Evolutionary conservation across 2,113 vertebrate genomes (phyloP), one percentile per base, ranked within the genome.

Genomic region (Dicerorhinus sumatrensis): DNA sequence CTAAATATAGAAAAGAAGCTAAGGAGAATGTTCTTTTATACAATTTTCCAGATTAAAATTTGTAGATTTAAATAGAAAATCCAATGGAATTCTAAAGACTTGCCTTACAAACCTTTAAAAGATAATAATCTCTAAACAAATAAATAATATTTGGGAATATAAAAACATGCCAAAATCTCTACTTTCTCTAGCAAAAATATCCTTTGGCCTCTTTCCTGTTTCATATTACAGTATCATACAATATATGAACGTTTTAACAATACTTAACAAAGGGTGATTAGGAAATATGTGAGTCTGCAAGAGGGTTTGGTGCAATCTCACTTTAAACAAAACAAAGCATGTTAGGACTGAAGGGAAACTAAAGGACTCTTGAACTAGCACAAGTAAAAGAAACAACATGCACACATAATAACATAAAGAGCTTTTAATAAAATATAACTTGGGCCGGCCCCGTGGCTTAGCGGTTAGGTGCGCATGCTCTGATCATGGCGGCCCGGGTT

Each of bases 121-220:
- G 92, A 96, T 96, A 93, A 80, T 80, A 70, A 98, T 98, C 96
- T 97, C 83, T 92, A 95, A 97, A 93, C 83, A 98, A 98, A 95
- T 73, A 97, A 93, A 91, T 89, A 96, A 76, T 63, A 98, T 96
- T 97, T 96, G 79, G 20, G 25, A 84, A 93, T 84, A 84, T 54
- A 93, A 92, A 98, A 97, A 87, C 46, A 90, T 75, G 63, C 85
- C 25, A 51, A 94, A 91, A n/a, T 83, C 67, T 92, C 81, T 48
- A 75, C 12, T 42, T 96, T 93, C 60, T 93, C 17, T 29, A 94
- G 36, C 60, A 95, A 92, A 97, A 97, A 90, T 96, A 95, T 84
- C 83, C 87, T 67, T 88, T 97, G 87, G 75, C 70, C 21, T 84
- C 80, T 72, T 96, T 95, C 70, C 94, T 96, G 75, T 93, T 95